Evolutionary conservation across 2,888 invertebrate species (phyloP), one percentile per base, ranked within the genome.

Genomic region (Hirtodrosophila alboralis): DNA sequence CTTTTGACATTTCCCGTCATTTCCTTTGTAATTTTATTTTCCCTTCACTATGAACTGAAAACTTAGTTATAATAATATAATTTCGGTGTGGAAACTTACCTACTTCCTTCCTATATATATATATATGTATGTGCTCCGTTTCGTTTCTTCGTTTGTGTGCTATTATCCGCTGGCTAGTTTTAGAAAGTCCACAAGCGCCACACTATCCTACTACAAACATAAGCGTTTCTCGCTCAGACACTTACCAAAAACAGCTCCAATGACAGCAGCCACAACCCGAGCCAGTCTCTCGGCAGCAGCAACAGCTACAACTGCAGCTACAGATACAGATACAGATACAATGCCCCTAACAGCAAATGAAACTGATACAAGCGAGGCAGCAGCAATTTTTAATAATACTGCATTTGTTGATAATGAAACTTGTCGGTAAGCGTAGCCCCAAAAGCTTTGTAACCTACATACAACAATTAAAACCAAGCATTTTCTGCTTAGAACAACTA

Each of bases 171-270:
- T 70, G 81, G 81, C 81, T 88, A 88, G 88, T 84, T 88, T 88
- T 87, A 79, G 84, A 84, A 86, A 84, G 72, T 68, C 87, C 86
- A 76, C 87, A 72, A 79, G 78, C 83, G 74, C 81, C 62, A 79
- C 87, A 76, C 86, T 88, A 75, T 74, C 88, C 76, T 89, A 89
- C 87, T 75, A 87, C 81, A 87, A 78, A 79, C 88, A 75, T 66
- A 87, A 81, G 81, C 86, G 89, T 68, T 88, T 89, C 67, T 88
- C 89, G 75, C 75, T 89, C 33, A 88, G 78, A 86, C 85, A 89
- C 75, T 86, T 83, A 76, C 73, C 80, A 72, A 86, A 87, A 84
- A 77, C 80, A 68, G 80, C 80, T 76, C 71, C 77, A 74, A 69
- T 79, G 68, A 73, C 73, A 71, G 70, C 61, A 58, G 58, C 61